Base-by-base conservation (phyloP, 1,140 invertebrate genomes). In the Triops longicaudatus region DNA sequence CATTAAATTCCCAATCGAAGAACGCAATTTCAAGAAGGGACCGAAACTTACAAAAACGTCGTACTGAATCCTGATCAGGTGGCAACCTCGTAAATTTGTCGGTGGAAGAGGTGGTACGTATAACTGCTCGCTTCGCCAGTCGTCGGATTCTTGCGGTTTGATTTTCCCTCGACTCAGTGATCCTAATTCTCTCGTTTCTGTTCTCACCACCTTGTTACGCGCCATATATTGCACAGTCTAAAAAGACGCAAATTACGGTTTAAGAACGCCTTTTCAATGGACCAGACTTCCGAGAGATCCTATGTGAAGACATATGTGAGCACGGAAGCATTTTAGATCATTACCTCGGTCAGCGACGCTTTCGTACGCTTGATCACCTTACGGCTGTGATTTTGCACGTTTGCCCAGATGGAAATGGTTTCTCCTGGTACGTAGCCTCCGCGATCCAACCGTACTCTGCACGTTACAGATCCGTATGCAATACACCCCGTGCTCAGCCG, bases 61-160 rank as follows among this genome's bases (percentile, higher is more conserved):
- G 83, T 98, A 98, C 80, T 95, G 90, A 79, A 98, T 94, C 82
- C 93, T 91, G 81, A 98, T 98, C 78, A 98, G 89, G 84, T 96
- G 93, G 83, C 96, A 98, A 50, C 95, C 96, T 79, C 95, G 87
- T n/a, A 98, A 86, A 87, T 97, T 96, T 26, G 96, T 98, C 12
- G 97, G 97, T 73, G 96, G 96, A 79, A 98, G 85, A 26, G 96
- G 94, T 77, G 96, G 96, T 77, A 98, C 93, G 83, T 95, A 95
- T 73, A 98, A 88, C 83, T 94, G 91, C 84, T 97, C 94, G 82
- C 92, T 93, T 72, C 90, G 88, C 94, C 94, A 98, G 83, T 93
- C 90, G 82, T 95, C 93, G 71, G 88, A 89, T 79, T 90, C 91
- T 6, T 92, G 92, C 0, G 93, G 88, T 75, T 91, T 88, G 75